A percentile compares a stretch with the other conserved stretches of the same genome.
phyloP scores from a whole-genome alignment of 2,888 invertebrate species.

The Cheilosia vernalis region DNA sequence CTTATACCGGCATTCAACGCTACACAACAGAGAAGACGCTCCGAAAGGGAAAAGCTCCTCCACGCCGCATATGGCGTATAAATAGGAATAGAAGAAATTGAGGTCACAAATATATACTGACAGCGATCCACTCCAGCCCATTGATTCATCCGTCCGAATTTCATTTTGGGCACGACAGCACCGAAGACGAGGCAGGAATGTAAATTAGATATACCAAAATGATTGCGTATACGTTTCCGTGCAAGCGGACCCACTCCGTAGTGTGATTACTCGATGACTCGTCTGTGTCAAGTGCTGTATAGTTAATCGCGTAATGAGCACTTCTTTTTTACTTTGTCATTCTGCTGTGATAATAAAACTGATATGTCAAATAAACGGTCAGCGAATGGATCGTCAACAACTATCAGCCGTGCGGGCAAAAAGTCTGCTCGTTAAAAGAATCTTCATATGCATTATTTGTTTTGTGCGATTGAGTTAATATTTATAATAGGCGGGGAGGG shows the following conservation, averaged over 20 bases:
- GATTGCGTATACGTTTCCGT: slow-evolving; percentile 15
- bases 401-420: slow-evolving; percentile 24
- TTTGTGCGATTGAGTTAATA: neutral
- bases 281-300: slow-evolving; percentile 16
- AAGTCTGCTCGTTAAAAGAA: slow-evolving; percentile 38
- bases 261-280: slow-evolving; percentile 3
- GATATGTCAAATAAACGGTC: slow-evolving; percentile 63
- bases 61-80: neutral
- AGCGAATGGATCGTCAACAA: slow-evolving; percentile 47
- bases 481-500: neutral
- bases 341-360: slow-evolving; percentile 49
- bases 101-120: slow-evolving; percentile 42
- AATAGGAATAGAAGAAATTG: slow-evolving; percentile 35
- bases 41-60: slow-evolving; percentile 12
- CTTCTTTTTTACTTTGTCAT: slow-evolving; percentile 9
- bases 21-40: neutral
- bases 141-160: slow-evolving; percentile 9
- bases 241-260: too few species aligned
- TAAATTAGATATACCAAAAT: slow-evolving; percentile 31
- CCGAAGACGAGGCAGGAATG: slow-evolving; percentile 1
- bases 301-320: slow-evolving; percentile 34
- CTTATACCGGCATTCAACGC: neutral
- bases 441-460: slow-evolving; percentile 30
- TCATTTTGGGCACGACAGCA: slow-evolving; percentile 15
- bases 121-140: slow-evolving; percentile 7